Evolutionary conservation across 1,140 invertebrate genomes (phyloP), one percentile per base, ranked within the genome.

Genomic region (Antheraea mylitta): DNA sequence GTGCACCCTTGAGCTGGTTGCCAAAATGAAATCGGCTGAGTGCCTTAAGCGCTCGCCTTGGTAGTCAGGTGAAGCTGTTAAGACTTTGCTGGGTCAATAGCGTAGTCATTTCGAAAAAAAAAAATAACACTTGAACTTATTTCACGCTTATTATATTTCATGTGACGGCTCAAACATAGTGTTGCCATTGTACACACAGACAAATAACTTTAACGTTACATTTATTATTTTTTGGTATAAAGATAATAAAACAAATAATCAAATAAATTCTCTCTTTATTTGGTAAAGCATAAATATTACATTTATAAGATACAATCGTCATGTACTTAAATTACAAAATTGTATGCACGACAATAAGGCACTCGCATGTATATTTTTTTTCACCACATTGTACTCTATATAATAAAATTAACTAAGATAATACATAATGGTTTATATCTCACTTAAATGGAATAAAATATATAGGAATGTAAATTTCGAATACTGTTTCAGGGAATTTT

Each of bases 241-340:
- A 42, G 7, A 53, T 59, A 37, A n/a, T 16, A 60, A 37, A 67
- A 66, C 59, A 36, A 71, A 70, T 65, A 58, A 69, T 0, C 19
- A 68, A 62, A 38, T 36, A 38, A 72, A 60, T 74, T 72, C 45
- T 79, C 81, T 66, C 73, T 86, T 85, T 85, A 87, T 87, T 87
- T 87, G 85, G 85, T 87, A 85, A 87, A 84, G 83, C 85, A 79
- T 82, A 85, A 63, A 63, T 63, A 63, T 63, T 63, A 36, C 30
- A 82, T 75, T 82, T 81, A 84, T 80, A 80, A 72, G 67, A 63
- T 70, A 53, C 45, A 53, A 53, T 53, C 75, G 73, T 84, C 77
- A 83, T 81, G 72, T 81, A 79, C 69, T 83, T 5, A 75, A 30
- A 30, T 30, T 71, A 81, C 45, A 13, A 53, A 53, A 53, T 53